These are phyloP conservation scores for Oryzias dopingdopingensis DNA, from an alignment of 2,797 vertebrate genomes.

Conservation along the genomic window DNA sequence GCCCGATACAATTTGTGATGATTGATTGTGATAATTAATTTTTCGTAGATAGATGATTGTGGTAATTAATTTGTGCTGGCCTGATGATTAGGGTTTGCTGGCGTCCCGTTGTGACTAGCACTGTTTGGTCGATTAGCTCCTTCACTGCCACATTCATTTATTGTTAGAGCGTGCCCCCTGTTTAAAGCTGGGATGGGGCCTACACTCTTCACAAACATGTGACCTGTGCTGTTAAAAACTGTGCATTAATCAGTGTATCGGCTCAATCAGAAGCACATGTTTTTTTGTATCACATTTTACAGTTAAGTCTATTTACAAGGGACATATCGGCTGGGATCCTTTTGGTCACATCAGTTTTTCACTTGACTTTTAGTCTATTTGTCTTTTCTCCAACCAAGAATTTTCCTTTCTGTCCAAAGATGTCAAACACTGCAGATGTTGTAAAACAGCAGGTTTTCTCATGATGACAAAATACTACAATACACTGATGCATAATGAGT, in stretches of 20 bases:
- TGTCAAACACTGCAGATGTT: too few species aligned
- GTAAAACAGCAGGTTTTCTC: too few species aligned
- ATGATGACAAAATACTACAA: too few species aligned
- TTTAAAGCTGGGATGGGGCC: slow-evolving; percentile 39
- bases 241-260: neutral
- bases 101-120: slow-evolving; percentile 68
- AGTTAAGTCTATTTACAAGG: too few species aligned
- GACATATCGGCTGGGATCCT: too few species aligned
- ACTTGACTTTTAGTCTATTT: too few species aligned
- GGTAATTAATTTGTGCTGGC: slow-evolving; percentile 77
- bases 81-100: slow-evolving; percentile 75
- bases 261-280: too few species aligned
- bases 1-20: slow-evolving; percentile 70
- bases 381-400: too few species aligned
- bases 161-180: slow-evolving; percentile 45
- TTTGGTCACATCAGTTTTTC: too few species aligned
- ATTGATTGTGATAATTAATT: slow-evolving; percentile 81
- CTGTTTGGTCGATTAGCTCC: slow-evolving; percentile 70
- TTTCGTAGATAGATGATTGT: slow-evolving; percentile 76
- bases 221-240: slow-evolving; percentile 32
- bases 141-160: slow-evolving; percentile 68
- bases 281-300: too few species aligned
- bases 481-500: too few species aligned
- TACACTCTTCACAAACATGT: slow-evolving; percentile 21
- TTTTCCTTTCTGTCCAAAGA: too few species aligned